Base-by-base conservation (phyloP, 2,888 invertebrate species). In the Pterostichus niger region DNA sequence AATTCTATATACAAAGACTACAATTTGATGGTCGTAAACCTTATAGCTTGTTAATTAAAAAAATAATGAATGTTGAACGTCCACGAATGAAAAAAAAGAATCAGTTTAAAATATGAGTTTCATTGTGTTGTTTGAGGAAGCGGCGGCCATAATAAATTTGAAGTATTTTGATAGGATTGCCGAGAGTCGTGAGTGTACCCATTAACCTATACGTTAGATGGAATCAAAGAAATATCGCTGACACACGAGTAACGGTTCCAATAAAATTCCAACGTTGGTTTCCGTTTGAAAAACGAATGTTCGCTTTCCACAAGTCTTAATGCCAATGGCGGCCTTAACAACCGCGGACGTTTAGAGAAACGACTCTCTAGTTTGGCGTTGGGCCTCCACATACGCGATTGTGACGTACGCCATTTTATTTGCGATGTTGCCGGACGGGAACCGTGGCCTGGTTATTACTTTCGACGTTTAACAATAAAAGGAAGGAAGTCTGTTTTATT, bases 191-290 rank as follows among this genome's bases (percentile, higher is more conserved):
- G 33, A 31, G 54, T 76, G n/a, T 40, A 77, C 40, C 77, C 77
- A 56, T 77, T 77, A 77, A 35, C 77, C 77, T 56, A 77, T 56
- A 77, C 77, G 54, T 56, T 54, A 56, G 56, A n/a, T 33, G 56
- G 56, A 77, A 77, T 77, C 77, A 77, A 77, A 77, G 77, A 77
- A 54, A 77, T 77, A 77, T 77, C 59, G 77, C 77, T 77, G 56
- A 77, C 77, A 56, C 56, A 77, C 77, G 33, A 35, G 40, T 76
- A 54, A 54, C 52, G 24, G 76, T 77, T 77, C 44, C 77, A 77
- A 77, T 77, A 77, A 56, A 77, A 77, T 77, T 77, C 77, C 77
- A 56, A 13, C 77, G 40, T 31, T 56, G 40, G 35, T 77, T 56
- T 17, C 77, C 77, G 77, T 40, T 56, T 35, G 40, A 11, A 40